A percentile compares a stretch with the other conserved stretches of the same genome.
Evolutionary conservation across 2,113 vertebrate species (phyloP).

Genomic region (Galemys pyrenaicus): DNA sequence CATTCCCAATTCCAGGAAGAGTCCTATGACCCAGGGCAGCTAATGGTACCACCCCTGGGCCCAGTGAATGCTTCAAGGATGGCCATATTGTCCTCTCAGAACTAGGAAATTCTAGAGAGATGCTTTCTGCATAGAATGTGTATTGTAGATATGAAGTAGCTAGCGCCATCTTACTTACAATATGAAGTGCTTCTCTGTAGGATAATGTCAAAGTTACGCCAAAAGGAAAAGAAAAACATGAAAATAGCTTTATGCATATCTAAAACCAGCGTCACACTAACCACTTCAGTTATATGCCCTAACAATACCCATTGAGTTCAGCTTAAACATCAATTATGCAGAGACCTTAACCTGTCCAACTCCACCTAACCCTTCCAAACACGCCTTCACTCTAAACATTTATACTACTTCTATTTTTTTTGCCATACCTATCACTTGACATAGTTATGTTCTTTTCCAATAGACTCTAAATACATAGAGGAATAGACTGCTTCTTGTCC

Average conservation of each 20-base stretch:
- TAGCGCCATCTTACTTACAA: not conserved
- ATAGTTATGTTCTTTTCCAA: not conserved
- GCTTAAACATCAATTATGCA: not conserved
- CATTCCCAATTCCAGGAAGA: not conserved
- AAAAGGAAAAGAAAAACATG: not conserved
- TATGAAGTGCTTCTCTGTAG: not conserved
- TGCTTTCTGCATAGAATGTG: not conserved
- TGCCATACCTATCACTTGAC: not conserved
- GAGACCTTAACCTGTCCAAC: not conserved
- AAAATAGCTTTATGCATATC: not conserved
- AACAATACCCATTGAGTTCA: not conserved
- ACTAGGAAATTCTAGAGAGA: not conserved
- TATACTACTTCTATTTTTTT: not conserved
- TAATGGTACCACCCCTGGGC: not conserved
- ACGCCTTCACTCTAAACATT: not conserved
- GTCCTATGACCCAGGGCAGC: not conserved
- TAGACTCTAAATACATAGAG: not conserved
- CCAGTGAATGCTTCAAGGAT: not conserved
- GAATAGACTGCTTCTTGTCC: not conserved
- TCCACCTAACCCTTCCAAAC: not conserved
- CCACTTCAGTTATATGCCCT: not conserved
- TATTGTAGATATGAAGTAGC: not conserved
- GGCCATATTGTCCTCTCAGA: not conserved
- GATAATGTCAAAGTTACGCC: not conserved
- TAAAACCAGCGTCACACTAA: not conserved